These are phyloP conservation scores for Petrocephalus zakoni DNA, from an alignment of 2,113 vertebrate species.

Conservation along the genomic window DNA sequence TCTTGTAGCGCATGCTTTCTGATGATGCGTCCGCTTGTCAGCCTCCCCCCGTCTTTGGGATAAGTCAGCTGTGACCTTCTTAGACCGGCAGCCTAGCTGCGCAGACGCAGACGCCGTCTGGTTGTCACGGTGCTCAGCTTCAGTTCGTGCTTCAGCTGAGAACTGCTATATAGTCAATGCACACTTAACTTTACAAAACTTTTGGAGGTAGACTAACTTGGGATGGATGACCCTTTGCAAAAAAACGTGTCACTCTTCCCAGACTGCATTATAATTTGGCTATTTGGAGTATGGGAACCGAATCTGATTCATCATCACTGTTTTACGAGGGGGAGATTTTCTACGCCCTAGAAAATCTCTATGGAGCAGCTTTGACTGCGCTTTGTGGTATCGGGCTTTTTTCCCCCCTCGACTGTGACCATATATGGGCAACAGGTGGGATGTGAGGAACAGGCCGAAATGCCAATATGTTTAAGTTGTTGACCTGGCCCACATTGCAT, in stretches of 20 bases:
- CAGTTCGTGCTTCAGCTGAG: neutral
- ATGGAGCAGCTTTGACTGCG: neutral
- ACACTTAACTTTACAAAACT: neutral
- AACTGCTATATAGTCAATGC: neutral
- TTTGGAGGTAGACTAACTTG: neutral
- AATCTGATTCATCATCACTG: neutral
- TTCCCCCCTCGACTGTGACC: neutral
- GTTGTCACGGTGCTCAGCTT: neutral
- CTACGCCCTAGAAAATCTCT: neutral
- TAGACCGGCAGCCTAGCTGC: neutral
- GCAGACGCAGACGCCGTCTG: neutral
- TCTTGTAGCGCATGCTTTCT: neutral
- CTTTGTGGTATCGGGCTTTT: neutral
- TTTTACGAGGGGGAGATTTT: neutral
- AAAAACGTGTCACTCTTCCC: neutral
- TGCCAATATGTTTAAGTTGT: slow-evolving; percentile 1
- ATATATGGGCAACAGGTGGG: slow-evolving; percentile 15
- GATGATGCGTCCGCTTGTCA: neutral
- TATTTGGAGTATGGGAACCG: neutral
- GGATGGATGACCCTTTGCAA: neutral
- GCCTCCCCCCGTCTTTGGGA: neutral
- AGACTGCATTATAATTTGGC: neutral
- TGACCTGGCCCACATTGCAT: slow-evolving; percentile 6
- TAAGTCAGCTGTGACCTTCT: neutral
- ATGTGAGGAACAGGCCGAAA: neutral